phyloP scores from a whole-genome alignment of 1,140 invertebrate species.

The Notospermus geniculatus region DNA sequence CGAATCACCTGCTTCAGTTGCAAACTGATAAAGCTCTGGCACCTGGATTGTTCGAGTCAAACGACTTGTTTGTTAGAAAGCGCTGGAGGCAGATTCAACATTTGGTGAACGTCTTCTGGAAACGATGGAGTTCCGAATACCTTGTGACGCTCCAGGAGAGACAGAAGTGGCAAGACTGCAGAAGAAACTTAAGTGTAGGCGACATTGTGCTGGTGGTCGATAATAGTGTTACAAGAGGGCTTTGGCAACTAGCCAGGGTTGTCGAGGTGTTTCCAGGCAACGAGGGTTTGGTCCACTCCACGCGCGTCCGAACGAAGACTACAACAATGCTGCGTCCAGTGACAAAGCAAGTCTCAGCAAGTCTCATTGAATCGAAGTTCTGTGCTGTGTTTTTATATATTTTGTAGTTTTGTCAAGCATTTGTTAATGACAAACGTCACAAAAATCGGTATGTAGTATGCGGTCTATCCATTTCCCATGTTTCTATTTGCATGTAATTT shows the following conservation, averaged over 20 bases:
- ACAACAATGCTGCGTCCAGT: no score
- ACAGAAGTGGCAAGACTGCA: slow-evolving; percentile 24
- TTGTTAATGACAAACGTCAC: no score
- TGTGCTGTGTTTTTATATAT: no score
- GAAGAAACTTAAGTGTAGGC: slow-evolving; percentile 21
- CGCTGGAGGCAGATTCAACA: slow-evolving; percentile 10
- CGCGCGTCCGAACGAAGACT: no score
- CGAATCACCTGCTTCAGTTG: slow-evolving; percentile 10
- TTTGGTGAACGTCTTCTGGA: not conserved
- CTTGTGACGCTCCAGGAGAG: slow-evolving; percentile 21
- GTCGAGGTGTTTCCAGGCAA: not conserved
- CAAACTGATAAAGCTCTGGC: slow-evolving; percentile 8
- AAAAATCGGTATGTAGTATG: no score
- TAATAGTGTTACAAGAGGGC: slow-evolving; percentile 19
- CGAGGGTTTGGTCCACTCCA: not conserved
- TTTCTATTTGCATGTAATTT: no score
- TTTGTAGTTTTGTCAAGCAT: no score
- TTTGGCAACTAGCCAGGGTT: not conserved
- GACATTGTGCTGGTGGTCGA: slow-evolving; percentile 28
- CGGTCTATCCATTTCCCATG: no score
- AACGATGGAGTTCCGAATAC: slow-evolving; percentile 20
- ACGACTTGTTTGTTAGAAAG: not conserved
- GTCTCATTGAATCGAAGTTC: no score
- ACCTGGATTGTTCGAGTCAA: not conserved
- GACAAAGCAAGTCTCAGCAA: no score